Evolutionary conservation across 2,888 invertebrate species (phyloP).

Genomic region (Plagodis dolabraria): DNA sequence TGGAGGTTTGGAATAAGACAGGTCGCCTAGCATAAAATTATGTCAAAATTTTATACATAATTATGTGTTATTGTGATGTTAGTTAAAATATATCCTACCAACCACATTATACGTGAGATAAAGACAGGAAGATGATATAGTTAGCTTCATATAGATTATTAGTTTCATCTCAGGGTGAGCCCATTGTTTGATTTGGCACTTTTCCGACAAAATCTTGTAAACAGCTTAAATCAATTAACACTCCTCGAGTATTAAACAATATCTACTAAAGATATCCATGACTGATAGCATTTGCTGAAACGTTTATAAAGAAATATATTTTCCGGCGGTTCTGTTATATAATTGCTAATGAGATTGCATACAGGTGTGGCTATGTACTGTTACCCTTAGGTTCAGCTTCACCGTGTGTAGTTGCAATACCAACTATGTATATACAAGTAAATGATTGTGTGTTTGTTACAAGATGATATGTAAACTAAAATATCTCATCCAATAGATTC

Average conservation of each 20-base stretch:
- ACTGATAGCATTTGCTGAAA: conserved; percentile 16
- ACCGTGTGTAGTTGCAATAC: not conserved
- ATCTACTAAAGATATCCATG: conserved; percentile 1
- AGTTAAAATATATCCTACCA: no score
- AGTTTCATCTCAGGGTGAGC: not conserved
- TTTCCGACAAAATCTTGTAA: not conserved
- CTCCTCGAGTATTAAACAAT: conserved; percentile 3
- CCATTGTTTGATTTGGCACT: conserved; percentile 19
- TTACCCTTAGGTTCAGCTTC: not conserved
- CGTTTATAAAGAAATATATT: conserved; percentile 2
- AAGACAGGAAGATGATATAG: not conserved
- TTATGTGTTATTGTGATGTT: no score
- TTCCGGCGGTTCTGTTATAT: conserved; percentile 5
- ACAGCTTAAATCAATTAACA: conserved; percentile 19
- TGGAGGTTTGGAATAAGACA: no score
- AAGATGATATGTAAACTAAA: no score
- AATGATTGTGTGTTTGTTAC: no score
- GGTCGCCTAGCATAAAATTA: no score
- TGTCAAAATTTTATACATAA: no score
- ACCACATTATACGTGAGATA: no score
- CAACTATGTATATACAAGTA: no score
- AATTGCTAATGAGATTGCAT: conserved; percentile 10
- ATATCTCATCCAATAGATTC: no score
- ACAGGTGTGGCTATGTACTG: not conserved
- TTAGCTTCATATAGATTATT: not conserved